Conservation (phyloP, 2,797 vertebrate species). For the Sebastes minor region DNA sequence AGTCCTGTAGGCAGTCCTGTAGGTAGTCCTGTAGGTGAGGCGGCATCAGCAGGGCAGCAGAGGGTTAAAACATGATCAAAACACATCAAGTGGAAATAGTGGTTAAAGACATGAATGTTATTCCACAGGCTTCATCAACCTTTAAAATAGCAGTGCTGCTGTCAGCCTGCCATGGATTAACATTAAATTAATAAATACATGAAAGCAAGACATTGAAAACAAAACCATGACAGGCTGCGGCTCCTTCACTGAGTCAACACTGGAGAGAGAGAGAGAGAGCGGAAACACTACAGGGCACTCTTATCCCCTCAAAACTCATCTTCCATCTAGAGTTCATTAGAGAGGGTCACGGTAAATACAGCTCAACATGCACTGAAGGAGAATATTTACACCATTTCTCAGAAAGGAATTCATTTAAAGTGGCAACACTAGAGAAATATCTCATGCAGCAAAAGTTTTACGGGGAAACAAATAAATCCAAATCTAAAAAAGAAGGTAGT, state of each 20-base stretch:
- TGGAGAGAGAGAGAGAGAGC: neutral
- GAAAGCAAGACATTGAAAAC: neutral
- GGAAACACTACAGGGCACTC: neutral
- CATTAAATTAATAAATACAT: constrained; percentile 47
- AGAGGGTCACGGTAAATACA: constrained; percentile 18
- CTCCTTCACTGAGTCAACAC: neutral
- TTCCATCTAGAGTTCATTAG: neutral
- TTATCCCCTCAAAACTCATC: neutral
- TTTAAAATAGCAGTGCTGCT: constrained; percentile 12
- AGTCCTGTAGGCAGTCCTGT: no score
- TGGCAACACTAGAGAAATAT: neutral
- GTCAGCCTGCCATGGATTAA: neutral
- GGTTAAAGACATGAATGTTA: constrained; percentile 6
- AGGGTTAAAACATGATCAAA: constrained; percentile 12
- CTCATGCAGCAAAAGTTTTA: constrained; percentile 1
- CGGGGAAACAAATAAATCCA: neutral
- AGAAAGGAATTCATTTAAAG: neutral
- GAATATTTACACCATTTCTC: constrained; percentile 33
- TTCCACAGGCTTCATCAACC: constrained; percentile 19
- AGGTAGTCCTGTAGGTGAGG: neutral
- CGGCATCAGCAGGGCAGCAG: constrained; percentile 2
- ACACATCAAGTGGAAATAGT: neutral
- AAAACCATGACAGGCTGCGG: neutral
- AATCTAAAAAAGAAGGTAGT: neutral
- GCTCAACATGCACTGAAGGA: constrained; percentile 27